phyloP scores from a whole-genome alignment of 2,797 vertebrate genomes.

The Ibycter americanus region DNA sequence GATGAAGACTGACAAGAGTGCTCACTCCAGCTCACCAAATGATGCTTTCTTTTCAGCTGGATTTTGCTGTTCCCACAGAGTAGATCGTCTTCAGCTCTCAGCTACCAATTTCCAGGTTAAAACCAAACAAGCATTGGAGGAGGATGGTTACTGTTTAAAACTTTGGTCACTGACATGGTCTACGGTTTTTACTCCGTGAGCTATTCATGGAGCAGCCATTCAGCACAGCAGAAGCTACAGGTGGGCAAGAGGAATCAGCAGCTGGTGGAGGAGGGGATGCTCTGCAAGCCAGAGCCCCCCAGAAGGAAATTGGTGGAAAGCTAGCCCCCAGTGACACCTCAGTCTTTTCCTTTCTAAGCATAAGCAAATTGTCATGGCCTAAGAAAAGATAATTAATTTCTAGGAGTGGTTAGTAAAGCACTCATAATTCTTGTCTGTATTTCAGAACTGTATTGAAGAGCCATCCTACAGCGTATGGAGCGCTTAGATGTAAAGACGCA shows the following conservation, averaged over 20 bases:
- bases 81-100: neutral
- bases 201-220: neutral
- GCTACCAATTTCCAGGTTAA: neutral
- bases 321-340: neutral
- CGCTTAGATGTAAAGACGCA: neutral
- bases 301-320: neutral
- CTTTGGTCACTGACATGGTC: neutral
- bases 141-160: neutral
- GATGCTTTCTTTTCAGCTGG: neutral
- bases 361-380: neutral
- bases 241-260: neutral
- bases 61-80: neutral
- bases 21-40: neutral
- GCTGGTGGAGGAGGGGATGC: neutral
- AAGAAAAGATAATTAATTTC: neutral
- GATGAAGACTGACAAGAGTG: neutral
- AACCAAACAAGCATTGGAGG: neutral
- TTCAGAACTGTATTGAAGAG: neutral
- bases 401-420: neutral
- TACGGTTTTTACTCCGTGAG: neutral
- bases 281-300: neutral
- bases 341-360: neutral
- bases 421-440: neutral
- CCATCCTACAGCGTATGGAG: neutral
- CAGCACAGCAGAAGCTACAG: neutral